phyloP scores from a whole-genome alignment of 1,140 invertebrate genomes.

The Metaphire vulgaris region DNA sequence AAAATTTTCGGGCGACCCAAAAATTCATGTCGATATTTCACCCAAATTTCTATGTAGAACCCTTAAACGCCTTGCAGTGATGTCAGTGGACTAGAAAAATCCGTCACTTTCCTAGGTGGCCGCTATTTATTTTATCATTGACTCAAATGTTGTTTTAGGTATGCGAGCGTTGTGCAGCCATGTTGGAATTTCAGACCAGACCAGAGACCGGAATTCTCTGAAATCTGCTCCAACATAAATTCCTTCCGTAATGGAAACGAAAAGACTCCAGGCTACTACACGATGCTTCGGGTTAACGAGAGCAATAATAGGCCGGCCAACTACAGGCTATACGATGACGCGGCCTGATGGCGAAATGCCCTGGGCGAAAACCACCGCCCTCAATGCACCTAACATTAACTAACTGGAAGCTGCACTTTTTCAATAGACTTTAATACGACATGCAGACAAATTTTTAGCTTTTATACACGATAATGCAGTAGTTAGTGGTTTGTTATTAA shows the following conservation, averaged over 20 bases:
- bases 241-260: background rate
- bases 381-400: no score
- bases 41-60: background rate
- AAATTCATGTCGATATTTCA: no score
- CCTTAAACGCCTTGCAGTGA: background rate
- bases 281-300: background rate
- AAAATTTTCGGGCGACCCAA: no score
- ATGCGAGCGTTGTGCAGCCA: background rate
- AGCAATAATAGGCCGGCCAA: background rate
- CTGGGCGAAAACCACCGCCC: no score
- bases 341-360: no score
- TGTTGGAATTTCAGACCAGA: background rate
- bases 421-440: no score
- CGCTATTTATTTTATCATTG: no score
- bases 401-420: no score
- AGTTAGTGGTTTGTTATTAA: no score
- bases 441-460: no score
- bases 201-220: background rate
- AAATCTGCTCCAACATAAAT: background rate
- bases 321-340: background rate
- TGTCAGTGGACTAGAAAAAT: background rate
- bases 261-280: background rate
- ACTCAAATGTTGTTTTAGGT: background rate
- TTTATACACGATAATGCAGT: no score
- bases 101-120: no score